Base-by-base conservation (phyloP, 2,888 invertebrate species). In the Myopa tessellatipennis region DNA sequence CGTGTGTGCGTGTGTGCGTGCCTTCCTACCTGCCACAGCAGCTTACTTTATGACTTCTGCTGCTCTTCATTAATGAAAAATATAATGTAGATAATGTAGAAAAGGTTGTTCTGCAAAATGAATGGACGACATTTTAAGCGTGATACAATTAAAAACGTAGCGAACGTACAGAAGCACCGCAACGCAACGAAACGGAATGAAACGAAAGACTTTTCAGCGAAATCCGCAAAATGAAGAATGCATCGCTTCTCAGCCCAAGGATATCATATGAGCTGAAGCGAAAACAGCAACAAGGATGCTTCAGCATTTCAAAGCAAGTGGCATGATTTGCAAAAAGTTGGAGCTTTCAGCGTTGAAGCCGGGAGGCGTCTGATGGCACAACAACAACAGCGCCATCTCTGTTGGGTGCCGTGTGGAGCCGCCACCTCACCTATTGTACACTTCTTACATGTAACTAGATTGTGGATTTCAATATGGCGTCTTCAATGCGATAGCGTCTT, bases 271-370 rank as follows among this genome's bases (percentile, higher is more conserved):
- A 70, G 34, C 50, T 75, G 75, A 75, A 75, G 75, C 75, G 75
- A 75, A 75, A 75, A 75, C 75, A 69, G 75, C 75, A 75, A 75
- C 75, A 75, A 75, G 75, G 60, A 58, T 75, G 69, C 75, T 75
- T 69, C 68, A 60, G 12, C 4, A 75, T 75, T 45, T 75, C 75
- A 75, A 75, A 75, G 75, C 60, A 75, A 75, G 75, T 75, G 69
- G 38, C 69, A 40, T 38, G 71, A 69, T 69, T 60, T 34, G 12
- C 60, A 40, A 58, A 38, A 34, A 18, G 45, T 45, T 45, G 14
- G n/a, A 8, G 26, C 10, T 26, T 18, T 18, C 18, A 61, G 61
- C n/a, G 18, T 10, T 45, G 10, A 45, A 45, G 45, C 10, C 45
- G 3, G 45, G 45, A 45, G 6, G 45, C 10, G 45, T 45, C 45